Evolutionary conservation across 2,888 invertebrate genomes (phyloP).

Genomic region (Leptinotarsa haldemani): DNA sequence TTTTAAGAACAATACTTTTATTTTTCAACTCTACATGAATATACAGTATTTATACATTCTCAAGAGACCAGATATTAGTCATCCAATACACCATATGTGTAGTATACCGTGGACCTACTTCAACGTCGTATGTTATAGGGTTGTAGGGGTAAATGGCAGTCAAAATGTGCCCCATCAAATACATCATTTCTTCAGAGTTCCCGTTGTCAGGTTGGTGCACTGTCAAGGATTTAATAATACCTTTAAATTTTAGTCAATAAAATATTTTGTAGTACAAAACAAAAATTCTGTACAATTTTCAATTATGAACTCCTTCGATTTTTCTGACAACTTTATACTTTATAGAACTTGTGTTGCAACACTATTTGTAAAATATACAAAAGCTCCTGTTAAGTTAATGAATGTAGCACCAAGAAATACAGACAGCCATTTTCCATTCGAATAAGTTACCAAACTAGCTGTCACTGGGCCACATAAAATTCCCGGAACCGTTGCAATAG

Average conservation of each 20-base stretch:
- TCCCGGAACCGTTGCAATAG: conserved; percentile 80
- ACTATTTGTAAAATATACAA: conserved; percentile 80
- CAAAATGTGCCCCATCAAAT: no score
- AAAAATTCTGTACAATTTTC: not conserved
- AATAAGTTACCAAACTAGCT: conserved; percentile 77
- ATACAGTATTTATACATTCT: conserved; percentile 9
- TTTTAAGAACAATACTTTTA: not conserved
- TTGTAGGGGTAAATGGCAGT: no score
- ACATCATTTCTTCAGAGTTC: no score
- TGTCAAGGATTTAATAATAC: no score
- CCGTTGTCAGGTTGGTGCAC: no score
- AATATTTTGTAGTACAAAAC: not conserved
- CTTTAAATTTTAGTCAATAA: not conserved
- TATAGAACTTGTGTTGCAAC: conserved; percentile 75
- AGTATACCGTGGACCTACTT: not conserved
- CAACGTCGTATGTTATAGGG: not conserved
- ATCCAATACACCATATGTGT: not conserved
- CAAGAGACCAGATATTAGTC: not conserved
- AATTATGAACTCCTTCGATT: not conserved
- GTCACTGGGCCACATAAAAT: conserved; percentile 82
- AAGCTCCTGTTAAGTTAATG: conserved; percentile 78
- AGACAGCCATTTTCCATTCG: conserved; percentile 79
- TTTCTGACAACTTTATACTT: conserved; percentile 43
- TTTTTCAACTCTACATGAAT: not conserved
- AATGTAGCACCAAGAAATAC: conserved; percentile 79